Percentiles rank a stretch among this genome's conserved stretches.
Conservation (phyloP, 2,888 invertebrate species). For the Dicycla oo region DNA sequence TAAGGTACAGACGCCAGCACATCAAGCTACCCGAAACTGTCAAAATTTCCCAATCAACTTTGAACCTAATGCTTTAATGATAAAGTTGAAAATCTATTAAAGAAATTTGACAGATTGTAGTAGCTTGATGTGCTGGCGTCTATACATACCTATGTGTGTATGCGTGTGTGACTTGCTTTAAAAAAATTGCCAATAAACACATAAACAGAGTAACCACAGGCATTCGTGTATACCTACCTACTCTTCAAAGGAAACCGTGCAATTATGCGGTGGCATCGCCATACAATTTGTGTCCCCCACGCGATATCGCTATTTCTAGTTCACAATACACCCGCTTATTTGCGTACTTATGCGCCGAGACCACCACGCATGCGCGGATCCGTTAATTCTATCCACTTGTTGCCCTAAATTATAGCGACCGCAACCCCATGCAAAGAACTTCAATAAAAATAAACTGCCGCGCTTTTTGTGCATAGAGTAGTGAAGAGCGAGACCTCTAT, state of each 20-base stretch:
- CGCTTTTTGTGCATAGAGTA: conserved; percentile 84
- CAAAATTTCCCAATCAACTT: too few species aligned
- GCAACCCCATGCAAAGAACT: conserved; percentile 87
- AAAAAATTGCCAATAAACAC: background rate
- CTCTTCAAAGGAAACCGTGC: conserved; percentile 49
- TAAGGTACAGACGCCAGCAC: too few species aligned
- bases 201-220: conserved; percentile 29
- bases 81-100: too few species aligned
- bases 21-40: too few species aligned
- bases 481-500: conserved; percentile 72
- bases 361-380: conserved; percentile 89
- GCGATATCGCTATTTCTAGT: conserved; percentile 81
- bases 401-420: conserved; percentile 84
- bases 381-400: conserved; percentile 85
- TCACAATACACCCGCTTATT: conserved; percentile 77
- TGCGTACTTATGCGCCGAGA: conserved; percentile 80
- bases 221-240: conserved; percentile 17
- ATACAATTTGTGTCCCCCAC: conserved; percentile 76
- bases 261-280: conserved; percentile 53
- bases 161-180: background rate
- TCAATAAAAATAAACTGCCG: conserved; percentile 82
- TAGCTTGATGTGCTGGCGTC: too few species aligned
- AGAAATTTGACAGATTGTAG: too few species aligned
- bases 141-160: too few species aligned
- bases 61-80: too few species aligned